phyloP scores from a whole-genome alignment of 2,888 invertebrate species.

The Micoletzkya japonica region DNA sequence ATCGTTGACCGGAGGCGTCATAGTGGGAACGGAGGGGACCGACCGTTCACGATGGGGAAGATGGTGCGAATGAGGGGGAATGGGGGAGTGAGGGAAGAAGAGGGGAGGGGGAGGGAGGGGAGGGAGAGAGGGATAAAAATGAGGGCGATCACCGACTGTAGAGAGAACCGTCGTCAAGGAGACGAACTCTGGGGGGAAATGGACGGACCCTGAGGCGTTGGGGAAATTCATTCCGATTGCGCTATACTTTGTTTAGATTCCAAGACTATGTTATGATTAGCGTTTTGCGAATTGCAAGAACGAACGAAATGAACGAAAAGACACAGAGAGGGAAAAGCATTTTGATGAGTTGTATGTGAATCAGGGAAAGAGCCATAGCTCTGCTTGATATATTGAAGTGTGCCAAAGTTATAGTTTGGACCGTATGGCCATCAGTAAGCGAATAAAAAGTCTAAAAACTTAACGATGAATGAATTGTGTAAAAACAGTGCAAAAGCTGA shows the following conservation, averaged over 20 bases:
- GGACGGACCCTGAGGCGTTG: too few relatives aligned
- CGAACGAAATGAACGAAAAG: conserved; percentile 6
- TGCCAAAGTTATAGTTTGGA: too few relatives aligned
- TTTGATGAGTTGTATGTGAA: neutral
- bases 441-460: too few relatives aligned
- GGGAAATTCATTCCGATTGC: too few relatives aligned
- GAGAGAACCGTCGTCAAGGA: too few relatives aligned
- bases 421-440: too few relatives aligned
- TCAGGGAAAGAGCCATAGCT: neutral
- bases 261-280: too few relatives aligned
- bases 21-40: conserved; percentile 2
- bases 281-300: too few relatives aligned
- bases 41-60: neutral
- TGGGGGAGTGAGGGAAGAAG: neutral
- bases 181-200: too few relatives aligned
- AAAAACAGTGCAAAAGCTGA: neutral
- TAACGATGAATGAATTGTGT: neutral
- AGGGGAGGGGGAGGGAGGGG: conserved; percentile 6
- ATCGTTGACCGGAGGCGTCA: conserved; percentile 4
- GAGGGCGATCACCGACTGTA: neutral
- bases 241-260: too few relatives aligned
- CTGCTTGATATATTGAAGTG: too few relatives aligned
- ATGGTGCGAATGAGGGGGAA: neutral
- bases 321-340: neutral
- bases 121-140: neutral